Base-by-base conservation (phyloP, 2,888 invertebrate genomes). In the Drosophila kambysellisi region DNA sequence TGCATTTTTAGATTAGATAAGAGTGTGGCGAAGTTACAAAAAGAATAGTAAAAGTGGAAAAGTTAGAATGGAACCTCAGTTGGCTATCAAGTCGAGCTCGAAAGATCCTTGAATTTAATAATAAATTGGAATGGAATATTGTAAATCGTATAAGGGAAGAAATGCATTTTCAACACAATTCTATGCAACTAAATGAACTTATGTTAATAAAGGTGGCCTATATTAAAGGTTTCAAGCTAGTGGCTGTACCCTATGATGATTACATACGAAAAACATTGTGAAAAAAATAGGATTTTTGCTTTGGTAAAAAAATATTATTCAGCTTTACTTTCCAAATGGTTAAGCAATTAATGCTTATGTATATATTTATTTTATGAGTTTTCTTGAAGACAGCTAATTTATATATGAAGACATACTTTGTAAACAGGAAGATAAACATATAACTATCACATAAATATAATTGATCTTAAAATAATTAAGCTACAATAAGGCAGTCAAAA, bases 401-500 rank as follows among this genome's bases (percentile, higher is more conserved):
- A 25, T 8, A 46, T 46, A 46, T 46, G 25, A 46, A 25, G 15
- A 25, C 46, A 51, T 51, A 30, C n/a, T 43, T 30, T 35, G 46
- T 5, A 20, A 54, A 37, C 20, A 20, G 8, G 15, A 20, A 39
- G 20, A 25, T 33, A 41, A 9, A 65, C 35, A n/a, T 43, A 41
- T 57, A 50, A 39, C 29, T 58, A 70, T 70, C 58, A 69, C 50
- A 58, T 58, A 50, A 41, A 51, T 32, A 70, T 35, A 20, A 70
- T 51, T 7, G n/a, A 43, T 32, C 58, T 59, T 69, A 50, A 59
- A 43, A 20, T 70, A 52, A 8, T 51, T 43, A 51, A 29, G 12
- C 20, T 29, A 58, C 12, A 51, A 43, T 59, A 67, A 52, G 60
- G 59, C 60, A 75, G 73, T 72, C 74, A 41, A 32, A 39, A 51